Evolutionary conservation across 2,888 invertebrate species (phyloP).

Genomic region (Notocelia uddmanniana): DNA sequence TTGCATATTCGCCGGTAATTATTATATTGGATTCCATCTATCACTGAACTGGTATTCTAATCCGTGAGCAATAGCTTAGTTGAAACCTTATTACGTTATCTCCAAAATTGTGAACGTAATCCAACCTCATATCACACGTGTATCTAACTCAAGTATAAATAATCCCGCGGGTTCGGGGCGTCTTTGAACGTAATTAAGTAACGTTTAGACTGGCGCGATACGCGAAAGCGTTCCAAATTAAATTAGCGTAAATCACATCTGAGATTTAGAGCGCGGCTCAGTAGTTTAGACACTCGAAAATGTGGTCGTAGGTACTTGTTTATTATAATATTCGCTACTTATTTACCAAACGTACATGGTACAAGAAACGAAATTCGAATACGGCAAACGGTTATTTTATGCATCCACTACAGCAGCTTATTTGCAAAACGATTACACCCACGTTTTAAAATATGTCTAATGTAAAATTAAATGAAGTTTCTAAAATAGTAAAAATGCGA

Average conservation of each 20-base stretch:
- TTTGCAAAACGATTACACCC: no score
- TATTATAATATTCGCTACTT: not conserved
- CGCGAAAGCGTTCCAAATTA: slow-evolving; percentile 74
- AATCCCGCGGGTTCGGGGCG: slow-evolving; percentile 56
- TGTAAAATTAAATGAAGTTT: no score
- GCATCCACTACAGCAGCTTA: no score
- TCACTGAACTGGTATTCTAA: not conserved
- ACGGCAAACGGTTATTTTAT: no score
- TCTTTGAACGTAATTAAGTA: slow-evolving; percentile 76
- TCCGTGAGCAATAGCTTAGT: not conserved
- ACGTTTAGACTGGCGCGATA: slow-evolving; percentile 67
- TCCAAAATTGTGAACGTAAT: slow-evolving; percentile 22
- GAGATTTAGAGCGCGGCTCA: slow-evolving; percentile 68
- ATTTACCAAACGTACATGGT: no score
- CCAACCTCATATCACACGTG: slow-evolving; percentile 28
- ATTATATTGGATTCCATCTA: no score
- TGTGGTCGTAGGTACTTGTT: not conserved
- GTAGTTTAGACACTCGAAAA: slow-evolving; percentile 4
- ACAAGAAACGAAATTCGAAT: not conserved
- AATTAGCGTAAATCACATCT: slow-evolving; percentile 85
- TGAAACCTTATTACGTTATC: slow-evolving; percentile 14
- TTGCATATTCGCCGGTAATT: no score
- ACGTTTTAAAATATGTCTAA: no score
- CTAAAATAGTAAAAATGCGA: no score
- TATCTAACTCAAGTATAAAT: slow-evolving; percentile 52